Base-by-base conservation (phyloP, 2,888 invertebrate genomes). In the Apocheima hispidaria region DNA sequence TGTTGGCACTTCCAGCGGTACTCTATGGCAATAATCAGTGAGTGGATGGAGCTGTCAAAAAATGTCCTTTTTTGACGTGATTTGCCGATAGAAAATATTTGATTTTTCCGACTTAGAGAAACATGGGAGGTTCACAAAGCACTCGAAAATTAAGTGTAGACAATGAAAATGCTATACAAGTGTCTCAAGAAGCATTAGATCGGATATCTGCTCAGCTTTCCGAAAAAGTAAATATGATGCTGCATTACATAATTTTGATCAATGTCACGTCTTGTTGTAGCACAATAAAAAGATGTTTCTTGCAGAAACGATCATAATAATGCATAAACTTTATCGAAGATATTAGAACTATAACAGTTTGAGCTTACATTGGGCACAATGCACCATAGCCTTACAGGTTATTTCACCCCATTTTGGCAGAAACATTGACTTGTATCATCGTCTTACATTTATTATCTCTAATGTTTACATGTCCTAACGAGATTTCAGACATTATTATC, bases 91-190 rank as follows among this genome's bases (percentile, higher is more conserved):
- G 81, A 74, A 83, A 78, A 79, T 83, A 82, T 80, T 82, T 62
- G 51, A 63, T 65, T 68, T 68, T 60, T 49, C 52, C 48, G 41
- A 54, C 64, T 60, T 64, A 30, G 20, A 46, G 60, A 82, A 90
- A 82, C 72, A 94, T 94, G 94, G 94, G 94, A 82, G 93, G 90
- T 73, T 89, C 91, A 65, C 88, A 94, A 78, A 94, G 94, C 80
- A 92, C 94, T 67, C 80, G 92, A 65, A 92, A 92, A 85, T 73
- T 92, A 69, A 88, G 87, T 75, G 90, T 92, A 64, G 92, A 92
- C 57, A 92, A 92, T 71, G 92, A 92, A 73, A 92, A 92, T 80
- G 79, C 90, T 66, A 91, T 92, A 69, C 91, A 92, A 83, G 90
- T 92, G 65, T 92, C 92, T 58, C 91, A 91, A 77, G 91, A 92